These are phyloP conservation scores for Dasyornis broadbenti DNA, from an alignment of 2,113 vertebrate species.

Conservation along the genomic window DNA sequence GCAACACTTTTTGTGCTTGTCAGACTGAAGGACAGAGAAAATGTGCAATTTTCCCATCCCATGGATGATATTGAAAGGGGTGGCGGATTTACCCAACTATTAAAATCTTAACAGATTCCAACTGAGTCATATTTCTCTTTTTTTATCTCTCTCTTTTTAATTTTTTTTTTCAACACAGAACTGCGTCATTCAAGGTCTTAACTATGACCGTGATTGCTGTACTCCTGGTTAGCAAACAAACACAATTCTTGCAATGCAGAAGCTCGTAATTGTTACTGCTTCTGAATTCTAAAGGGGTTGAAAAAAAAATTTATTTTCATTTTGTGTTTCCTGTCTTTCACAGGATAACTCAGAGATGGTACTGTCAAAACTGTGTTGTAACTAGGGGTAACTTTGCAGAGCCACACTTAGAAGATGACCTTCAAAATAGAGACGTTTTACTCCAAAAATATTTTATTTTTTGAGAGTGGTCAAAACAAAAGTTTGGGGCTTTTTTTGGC, in stretches of 20 bases:
- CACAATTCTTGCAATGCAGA: neutral
- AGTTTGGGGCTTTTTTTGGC: accelerated
- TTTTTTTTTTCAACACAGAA: neutral
- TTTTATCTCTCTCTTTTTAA: neutral
- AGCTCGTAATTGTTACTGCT: neutral
- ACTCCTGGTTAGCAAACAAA: neutral
- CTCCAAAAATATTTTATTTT: neutral
- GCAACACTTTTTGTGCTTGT: neutral
- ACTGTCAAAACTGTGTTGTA: neutral
- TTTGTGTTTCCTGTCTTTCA: neutral
- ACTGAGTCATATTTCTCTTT: neutral
- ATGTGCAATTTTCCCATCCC: neutral
- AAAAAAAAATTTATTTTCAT: neutral
- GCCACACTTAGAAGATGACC: neutral
- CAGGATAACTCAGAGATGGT: neutral
- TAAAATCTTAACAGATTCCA: neutral
- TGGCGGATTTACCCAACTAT: neutral
- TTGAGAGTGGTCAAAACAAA: neutral
- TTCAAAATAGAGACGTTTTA: neutral
- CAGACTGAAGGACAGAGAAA: conserved; percentile 2
- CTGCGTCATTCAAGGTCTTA: neutral
- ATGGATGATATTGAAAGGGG: neutral
- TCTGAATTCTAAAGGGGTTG: neutral
- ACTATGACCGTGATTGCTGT: neutral
- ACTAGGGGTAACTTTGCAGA: neutral